These are phyloP conservation scores for Oscheius onirici DNA, from an alignment of 2,888 invertebrate genomes.

Conservation along the genomic window DNA sequence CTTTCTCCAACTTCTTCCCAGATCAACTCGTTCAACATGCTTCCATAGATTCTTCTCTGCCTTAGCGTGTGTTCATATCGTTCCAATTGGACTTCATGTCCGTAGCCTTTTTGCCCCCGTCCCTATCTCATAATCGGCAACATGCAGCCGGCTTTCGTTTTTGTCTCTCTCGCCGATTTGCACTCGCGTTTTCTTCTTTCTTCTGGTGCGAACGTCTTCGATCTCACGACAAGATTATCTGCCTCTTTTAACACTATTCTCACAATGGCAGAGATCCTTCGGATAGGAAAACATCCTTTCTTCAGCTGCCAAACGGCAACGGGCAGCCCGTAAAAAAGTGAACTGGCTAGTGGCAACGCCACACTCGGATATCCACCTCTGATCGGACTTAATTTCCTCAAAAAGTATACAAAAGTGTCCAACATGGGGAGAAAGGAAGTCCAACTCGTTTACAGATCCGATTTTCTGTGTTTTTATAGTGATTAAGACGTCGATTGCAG, in stretches of 20 bases:
- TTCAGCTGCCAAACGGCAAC: too few species aligned
- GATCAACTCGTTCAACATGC: too few species aligned
- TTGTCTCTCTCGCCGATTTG: conserved; percentile 22
- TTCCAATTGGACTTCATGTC: conserved; percentile 19
- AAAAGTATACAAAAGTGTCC: conserved; percentile 3
- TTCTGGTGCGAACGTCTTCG: conserved; percentile 9
- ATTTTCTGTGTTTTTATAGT: not conserved
- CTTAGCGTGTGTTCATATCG: not conserved
- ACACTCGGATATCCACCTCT: not conserved
- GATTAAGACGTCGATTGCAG: not conserved
- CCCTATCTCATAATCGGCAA: conserved; percentile 25
- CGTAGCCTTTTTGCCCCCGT: conserved; percentile 2
- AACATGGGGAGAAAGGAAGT: not conserved
- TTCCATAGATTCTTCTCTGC: too few species aligned
- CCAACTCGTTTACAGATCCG: not conserved
- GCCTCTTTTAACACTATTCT: conserved; percentile 11
- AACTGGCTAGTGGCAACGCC: conserved; percentile 18
- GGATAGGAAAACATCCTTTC: too few species aligned
- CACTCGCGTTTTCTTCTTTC: conserved; percentile 1
- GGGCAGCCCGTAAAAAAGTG: conserved; percentile 25
- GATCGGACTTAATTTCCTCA: not conserved
- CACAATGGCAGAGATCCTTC: not conserved
- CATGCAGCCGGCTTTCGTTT: conserved; percentile 18
- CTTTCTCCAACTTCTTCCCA: too few species aligned
- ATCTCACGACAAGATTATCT: conserved; percentile 10